Evolutionary conservation across 1,140 invertebrate species (phyloP).

Genomic region (Caenorhabditis inopinata): DNA sequence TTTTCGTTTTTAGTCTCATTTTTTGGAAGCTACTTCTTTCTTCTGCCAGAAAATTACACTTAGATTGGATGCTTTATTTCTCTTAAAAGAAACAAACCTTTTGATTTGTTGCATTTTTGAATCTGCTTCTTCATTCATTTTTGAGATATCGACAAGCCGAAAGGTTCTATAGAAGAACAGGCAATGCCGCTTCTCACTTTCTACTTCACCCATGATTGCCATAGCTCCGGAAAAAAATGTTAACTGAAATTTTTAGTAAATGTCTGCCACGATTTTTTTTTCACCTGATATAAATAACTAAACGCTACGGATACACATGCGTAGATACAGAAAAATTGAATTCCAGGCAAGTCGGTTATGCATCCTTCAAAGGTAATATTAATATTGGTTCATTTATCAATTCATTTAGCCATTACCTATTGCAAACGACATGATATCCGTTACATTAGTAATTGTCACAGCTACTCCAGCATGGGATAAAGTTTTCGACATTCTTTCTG

Average conservation of each 20-base stretch:
- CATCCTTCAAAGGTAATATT: conserved; percentile 59
- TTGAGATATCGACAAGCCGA: conserved; percentile 9
- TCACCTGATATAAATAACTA: conserved; percentile 68
- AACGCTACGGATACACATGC: conserved; percentile 67
- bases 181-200: conserved; percentile 64
- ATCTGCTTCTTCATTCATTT: conserved; percentile 26
- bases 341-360: conserved; percentile 67
- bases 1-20: too few relatives aligned
- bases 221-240: conserved; percentile 68
- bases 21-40: too few relatives aligned
- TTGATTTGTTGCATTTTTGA: conserved; percentile 36
- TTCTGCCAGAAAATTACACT: too few relatives aligned
- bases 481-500: conserved; percentile 64
- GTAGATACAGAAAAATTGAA: conserved; percentile 68
- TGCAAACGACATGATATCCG: conserved; percentile 69
- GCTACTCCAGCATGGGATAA: conserved; percentile 68
- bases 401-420: conserved; percentile 62
- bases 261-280: too few relatives aligned
- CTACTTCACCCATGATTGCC: conserved; percentile 65
- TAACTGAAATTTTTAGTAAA: conserved; percentile 48
- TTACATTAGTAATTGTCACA: conserved; percentile 69
- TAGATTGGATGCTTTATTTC: too few relatives aligned
- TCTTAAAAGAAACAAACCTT: too few relatives aligned
- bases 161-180: conserved; percentile 60
- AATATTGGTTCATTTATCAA: too few relatives aligned